Evolutionary conservation across 2,888 invertebrate genomes (phyloP).

Genomic region (Xanthorhoe spadicearia): DNA sequence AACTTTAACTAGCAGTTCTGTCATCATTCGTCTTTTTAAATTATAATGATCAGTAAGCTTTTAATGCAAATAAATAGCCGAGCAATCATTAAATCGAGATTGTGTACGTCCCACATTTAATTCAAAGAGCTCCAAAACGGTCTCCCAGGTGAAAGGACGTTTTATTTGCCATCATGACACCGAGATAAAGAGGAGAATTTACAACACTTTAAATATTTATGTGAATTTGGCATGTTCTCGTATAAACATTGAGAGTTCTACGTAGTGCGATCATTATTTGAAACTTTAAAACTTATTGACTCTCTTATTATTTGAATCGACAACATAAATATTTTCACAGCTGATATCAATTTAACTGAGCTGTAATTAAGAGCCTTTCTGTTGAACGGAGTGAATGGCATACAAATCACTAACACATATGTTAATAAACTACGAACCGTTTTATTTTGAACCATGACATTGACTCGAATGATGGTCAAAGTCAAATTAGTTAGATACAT

Average conservation of each 20-base stretch:
- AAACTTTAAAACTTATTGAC: slow-evolving; percentile 29
- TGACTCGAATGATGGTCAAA: slow-evolving; percentile 58
- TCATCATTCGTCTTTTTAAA: not conserved
- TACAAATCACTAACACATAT: slow-evolving; percentile 16
- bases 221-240: slow-evolving; percentile 70
- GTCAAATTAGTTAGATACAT: slow-evolving; percentile 53
- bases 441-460: slow-evolving; percentile 49
- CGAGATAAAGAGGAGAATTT: slow-evolving; percentile 68
- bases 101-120: slow-evolving; percentile 25
- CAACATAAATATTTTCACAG: slow-evolving; percentile 28
- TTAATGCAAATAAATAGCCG: slow-evolving; percentile 10
- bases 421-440: slow-evolving; percentile 29
- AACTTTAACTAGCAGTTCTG: not conserved
- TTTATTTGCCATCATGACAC: slow-evolving; percentile 69
- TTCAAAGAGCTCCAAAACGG: slow-evolving; percentile 45
- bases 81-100: slow-evolving; percentile 6
- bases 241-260: slow-evolving; percentile 62
- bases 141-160: slow-evolving; percentile 70
- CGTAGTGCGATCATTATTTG: slow-evolving; percentile 46
- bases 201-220: slow-evolving; percentile 73
- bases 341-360: slow-evolving; percentile 11
- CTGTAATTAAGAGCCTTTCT: slow-evolving; percentile 7
- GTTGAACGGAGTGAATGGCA: slow-evolving; percentile 5
- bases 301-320: slow-evolving; percentile 16
- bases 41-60: slow-evolving; percentile 2